phyloP scores from a whole-genome alignment of 2,888 invertebrate genomes.

The Silvanus unidentatus region DNA sequence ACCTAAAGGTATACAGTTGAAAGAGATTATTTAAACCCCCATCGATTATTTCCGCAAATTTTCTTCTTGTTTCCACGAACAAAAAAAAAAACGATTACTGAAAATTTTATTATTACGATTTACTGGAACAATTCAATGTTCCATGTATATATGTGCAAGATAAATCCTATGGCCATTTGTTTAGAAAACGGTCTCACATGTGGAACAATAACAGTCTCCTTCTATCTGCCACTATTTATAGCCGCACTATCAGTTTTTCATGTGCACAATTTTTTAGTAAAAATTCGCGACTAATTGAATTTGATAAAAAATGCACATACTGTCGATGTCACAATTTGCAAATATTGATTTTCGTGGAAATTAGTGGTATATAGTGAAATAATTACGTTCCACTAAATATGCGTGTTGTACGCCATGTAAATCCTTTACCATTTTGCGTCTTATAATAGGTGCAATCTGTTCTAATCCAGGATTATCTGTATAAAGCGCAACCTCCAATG shows the following conservation, averaged over 20 bases:
- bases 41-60: too few species aligned
- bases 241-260: too few species aligned
- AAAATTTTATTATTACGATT: background rate
- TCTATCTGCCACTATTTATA: background rate
- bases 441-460: conserved; percentile 30
- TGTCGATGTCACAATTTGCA: too few species aligned
- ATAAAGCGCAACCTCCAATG: conserved; percentile 22
- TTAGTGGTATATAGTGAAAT: too few species aligned
- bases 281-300: too few species aligned
- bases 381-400: too few species aligned
- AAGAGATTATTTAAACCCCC: background rate
- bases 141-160: background rate
- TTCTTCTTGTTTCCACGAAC: too few species aligned
- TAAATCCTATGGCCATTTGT: background rate
- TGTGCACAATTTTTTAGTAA: too few species aligned
- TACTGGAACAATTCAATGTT: background rate
- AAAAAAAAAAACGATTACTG: too few species aligned
- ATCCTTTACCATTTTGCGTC: conserved; percentile 25
- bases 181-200: conserved; percentile 1
- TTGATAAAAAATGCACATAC: too few species aligned
- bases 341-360: too few species aligned
- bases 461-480: conserved; percentile 29
- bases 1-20: background rate
- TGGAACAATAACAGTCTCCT: conserved; percentile 1
- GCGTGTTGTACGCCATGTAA: conserved; percentile 7